A percentile compares a stretch with the other conserved stretches of the same genome.
These are phyloP conservation scores for Beris morrisii DNA, from an alignment of 2,888 invertebrate species.

Conservation along the genomic window DNA sequence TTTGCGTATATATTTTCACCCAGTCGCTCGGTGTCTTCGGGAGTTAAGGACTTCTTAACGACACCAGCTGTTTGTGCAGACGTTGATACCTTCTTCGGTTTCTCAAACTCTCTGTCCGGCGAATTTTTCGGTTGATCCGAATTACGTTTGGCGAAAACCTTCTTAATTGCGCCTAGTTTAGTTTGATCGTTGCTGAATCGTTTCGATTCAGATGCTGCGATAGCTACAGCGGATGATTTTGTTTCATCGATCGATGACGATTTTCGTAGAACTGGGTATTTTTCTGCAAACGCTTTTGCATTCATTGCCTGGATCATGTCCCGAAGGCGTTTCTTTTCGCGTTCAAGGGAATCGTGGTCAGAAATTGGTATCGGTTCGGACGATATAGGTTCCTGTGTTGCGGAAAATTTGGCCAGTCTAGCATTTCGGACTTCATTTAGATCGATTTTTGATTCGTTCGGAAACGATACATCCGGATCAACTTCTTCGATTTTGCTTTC, in stretches of 20 bases:
- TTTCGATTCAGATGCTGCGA: not conserved
- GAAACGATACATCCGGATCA: not conserved
- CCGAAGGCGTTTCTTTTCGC: slow-evolving; percentile 42
- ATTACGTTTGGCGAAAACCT: slow-evolving; percentile 38
- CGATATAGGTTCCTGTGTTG: not conserved
- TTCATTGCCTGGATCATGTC: slow-evolving; percentile 42
- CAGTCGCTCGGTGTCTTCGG: slow-evolving; percentile 55
- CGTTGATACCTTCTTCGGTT: slow-evolving; percentile 61
- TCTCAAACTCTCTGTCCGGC: slow-evolving; percentile 34
- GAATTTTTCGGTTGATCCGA: slow-evolving; percentile 1
- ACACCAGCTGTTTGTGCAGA: slow-evolving; percentile 62
- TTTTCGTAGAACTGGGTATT: slow-evolving; percentile 39
- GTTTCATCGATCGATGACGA: not conserved
- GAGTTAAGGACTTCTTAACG: slow-evolving; percentile 49
- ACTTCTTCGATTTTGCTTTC: slow-evolving; percentile 7
- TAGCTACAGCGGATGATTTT: not conserved
- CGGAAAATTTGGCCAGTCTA: slow-evolving; percentile 51
- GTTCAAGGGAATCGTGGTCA: slow-evolving; percentile 39
- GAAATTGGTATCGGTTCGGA: slow-evolving; percentile 19
- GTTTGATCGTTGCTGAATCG: not conserved
- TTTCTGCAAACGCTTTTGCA: slow-evolving; percentile 42
- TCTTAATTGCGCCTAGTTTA: slow-evolving; percentile 43
- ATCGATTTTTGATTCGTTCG: slow-evolving; percentile 39
- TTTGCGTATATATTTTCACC: slow-evolving; percentile 56
- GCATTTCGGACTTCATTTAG: slow-evolving; percentile 51